These are phyloP conservation scores for Zalophus californianus DNA, from an alignment of 2,797 vertebrate species.

Conservation along the genomic window DNA sequence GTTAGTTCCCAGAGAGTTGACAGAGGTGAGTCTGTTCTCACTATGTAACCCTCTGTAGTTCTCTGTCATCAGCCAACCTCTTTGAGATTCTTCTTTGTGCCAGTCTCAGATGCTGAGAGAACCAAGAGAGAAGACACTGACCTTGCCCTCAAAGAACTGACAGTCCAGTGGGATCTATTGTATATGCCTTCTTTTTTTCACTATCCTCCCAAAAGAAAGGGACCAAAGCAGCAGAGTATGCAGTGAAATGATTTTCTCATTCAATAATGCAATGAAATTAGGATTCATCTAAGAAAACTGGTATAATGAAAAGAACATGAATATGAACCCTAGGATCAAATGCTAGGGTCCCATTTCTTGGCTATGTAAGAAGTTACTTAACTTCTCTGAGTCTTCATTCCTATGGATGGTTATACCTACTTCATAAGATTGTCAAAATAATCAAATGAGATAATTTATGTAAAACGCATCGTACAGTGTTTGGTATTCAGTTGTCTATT, in stretches of 20 bases:
- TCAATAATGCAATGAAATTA: slow-evolving; percentile 9
- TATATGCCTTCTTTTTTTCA: background rate
- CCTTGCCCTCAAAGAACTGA: background rate
- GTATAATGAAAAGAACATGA: background rate
- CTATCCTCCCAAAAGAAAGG: background rate
- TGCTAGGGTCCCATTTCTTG: background rate
- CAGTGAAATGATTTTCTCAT: slow-evolving; percentile 17
- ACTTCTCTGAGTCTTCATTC: background rate
- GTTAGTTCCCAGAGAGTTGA: background rate
- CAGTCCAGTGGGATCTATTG: background rate
- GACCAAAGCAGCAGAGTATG: background rate
- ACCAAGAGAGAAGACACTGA: background rate
- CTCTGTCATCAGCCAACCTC: background rate
- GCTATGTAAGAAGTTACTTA: slow-evolving; percentile 16
- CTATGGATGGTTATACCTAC: background rate
- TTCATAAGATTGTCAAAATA: slow-evolving; percentile 1
- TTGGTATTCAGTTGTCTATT: background rate
- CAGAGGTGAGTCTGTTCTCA: background rate
- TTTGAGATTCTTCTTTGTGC: background rate
- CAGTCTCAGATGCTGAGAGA: background rate
- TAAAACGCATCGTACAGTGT: background rate
- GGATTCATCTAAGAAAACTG: background rate
- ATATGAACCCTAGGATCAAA: background rate
- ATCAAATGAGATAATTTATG: background rate
- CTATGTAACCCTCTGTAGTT: background rate